Base-by-base conservation (phyloP, 2,888 invertebrate genomes). In the Chymomyza caudatula region DNA sequence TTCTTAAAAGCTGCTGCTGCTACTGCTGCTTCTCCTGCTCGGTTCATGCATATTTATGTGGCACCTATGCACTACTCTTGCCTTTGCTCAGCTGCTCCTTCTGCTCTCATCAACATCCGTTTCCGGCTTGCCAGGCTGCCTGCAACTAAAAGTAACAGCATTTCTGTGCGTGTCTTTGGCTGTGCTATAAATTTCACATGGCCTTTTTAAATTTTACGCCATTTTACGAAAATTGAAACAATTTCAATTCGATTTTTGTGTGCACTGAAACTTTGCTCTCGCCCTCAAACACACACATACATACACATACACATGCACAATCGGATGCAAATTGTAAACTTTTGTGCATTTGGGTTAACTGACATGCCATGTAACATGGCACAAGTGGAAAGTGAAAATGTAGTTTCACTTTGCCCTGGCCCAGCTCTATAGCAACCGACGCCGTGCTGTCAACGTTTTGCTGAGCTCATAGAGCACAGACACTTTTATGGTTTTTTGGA, bases 141-240 rank as follows among this genome's bases (percentile, higher is more conserved):
- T 17, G n/a, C 22, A 17, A 25, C 47, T 58, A 15, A 23, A 11
- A n/a, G 42, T 58, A 60, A 53, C 60, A 60, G 44, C 37, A 51
- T 47, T 56, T 55, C 69, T 49, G 59, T 52, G 43, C 53, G 42
- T 44, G 44, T 42, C 56, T 42, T 13, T 13, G n/a, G 17, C 25
- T 37, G 54, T 29, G 52, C 61, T 63, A 76, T 77, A 63, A 70
- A 72, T 74, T 73, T 67, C 65, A 47, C 68, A 81, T 67, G 60
- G 65, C 69, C 65, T 59, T 54, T 58, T 69, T 68, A 67, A 76
- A 70, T 71, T 75, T 67, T 75, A 65, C 66, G 56, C 72, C 78
- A 69, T 74, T 81, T 73, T 68, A 53, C 63, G 84, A 67, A 81
- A 82, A 84, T 82, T 84, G 81, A 82, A 82, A 84, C 84, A 81